Percentiles rank a stretch among this genome's conserved stretches.
These are phyloP conservation scores for Drosophila paramelanica DNA, from an alignment of 2,888 invertebrate species.

Conservation along the genomic window DNA sequence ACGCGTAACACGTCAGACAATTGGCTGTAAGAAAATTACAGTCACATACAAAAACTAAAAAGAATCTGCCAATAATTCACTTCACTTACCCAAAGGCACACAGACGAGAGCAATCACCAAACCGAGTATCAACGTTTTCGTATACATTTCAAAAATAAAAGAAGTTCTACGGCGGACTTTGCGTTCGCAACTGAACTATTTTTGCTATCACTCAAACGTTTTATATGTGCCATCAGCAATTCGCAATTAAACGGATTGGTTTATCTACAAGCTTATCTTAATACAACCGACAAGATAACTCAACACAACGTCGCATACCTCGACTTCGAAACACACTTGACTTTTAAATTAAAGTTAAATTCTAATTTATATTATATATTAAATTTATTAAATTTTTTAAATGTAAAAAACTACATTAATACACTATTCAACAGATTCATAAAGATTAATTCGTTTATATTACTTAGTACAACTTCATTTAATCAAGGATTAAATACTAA, in stretches of 20 bases:
- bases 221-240: background rate
- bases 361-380: no score
- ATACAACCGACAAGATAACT: background rate
- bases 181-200: conserved; percentile 33
- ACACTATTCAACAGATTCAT: no score
- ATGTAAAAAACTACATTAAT: no score
- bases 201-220: background rate
- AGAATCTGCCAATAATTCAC: background rate
- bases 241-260: background rate
- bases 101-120: conserved; percentile 44
- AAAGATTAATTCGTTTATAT: no score
- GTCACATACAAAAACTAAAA: no score
- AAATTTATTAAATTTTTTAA: no score
- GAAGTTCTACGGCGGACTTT: conserved; percentile 2
- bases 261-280: conserved; percentile 13
- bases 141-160: conserved; percentile 30
- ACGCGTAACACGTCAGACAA: conserved; percentile 57
- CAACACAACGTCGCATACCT: no score
- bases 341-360: no score
- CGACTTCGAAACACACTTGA: no score
- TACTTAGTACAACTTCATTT: no score
- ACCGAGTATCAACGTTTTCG: conserved; percentile 34
- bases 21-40: conserved; percentile 21
- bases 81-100: conserved; percentile 55
- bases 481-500: no score